phyloP scores from a whole-genome alignment of 1,140 invertebrate species.

The Diachasma alloeum region DNA sequence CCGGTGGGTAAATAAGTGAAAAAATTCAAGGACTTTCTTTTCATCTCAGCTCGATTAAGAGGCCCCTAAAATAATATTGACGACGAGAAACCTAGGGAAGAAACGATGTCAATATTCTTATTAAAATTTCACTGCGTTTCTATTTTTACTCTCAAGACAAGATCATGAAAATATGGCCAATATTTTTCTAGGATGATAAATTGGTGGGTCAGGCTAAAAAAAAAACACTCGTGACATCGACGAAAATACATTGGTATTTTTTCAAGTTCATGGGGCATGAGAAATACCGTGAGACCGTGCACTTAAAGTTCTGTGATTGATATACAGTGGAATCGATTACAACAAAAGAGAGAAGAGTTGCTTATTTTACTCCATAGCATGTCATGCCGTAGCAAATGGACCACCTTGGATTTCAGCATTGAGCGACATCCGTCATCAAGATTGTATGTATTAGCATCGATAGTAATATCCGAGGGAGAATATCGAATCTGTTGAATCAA shows the following conservation, averaged over 20 bases:
- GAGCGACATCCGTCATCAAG: slow-evolving; percentile 43
- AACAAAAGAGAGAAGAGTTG: slow-evolving; percentile 15
- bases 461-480: neutral
- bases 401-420: neutral
- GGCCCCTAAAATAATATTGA: neutral
- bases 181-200: slow-evolving; percentile 17
- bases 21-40: no score
- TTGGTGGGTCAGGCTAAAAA: neutral
- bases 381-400: neutral
- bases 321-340: slow-evolving; percentile 15
- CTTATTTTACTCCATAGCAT: neutral
- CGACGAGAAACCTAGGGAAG: neutral
- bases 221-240: neutral
- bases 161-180: neutral
- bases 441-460: slow-evolving; percentile 39
- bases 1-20: no score
- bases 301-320: neutral
- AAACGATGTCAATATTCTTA: no score
- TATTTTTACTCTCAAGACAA: neutral
- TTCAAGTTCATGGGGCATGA: neutral
- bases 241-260: neutral
- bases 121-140: neutral
- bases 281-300: neutral
- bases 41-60: no score
- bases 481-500: neutral